These are phyloP conservation scores for Vimba vimba DNA, from an alignment of 2,113 vertebrate species.

Conservation along the genomic window DNA sequence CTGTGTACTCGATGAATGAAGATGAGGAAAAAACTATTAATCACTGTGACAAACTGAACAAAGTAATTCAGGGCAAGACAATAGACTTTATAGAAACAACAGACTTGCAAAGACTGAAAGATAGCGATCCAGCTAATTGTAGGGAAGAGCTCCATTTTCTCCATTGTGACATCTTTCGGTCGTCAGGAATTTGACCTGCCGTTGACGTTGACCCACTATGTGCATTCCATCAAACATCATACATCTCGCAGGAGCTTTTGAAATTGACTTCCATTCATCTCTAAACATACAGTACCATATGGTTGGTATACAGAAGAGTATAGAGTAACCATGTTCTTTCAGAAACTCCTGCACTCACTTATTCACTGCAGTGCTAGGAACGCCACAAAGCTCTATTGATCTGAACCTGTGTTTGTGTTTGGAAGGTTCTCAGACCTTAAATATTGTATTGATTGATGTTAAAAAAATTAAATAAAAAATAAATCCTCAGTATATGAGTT, in stretches of 20 bases:
- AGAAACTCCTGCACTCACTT: neutral
- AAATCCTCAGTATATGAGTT: neutral
- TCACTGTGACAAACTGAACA: neutral
- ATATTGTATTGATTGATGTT: slow-evolving; percentile 58
- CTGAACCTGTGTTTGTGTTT: slow-evolving; percentile 35
- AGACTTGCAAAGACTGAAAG: neutral
- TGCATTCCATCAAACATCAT: slow-evolving; percentile 25
- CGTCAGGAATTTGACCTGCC: neutral
- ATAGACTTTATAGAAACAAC: neutral
- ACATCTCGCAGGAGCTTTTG: neutral
- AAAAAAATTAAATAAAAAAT: neutral
- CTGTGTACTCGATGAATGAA: neutral
- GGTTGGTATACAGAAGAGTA: neutral
- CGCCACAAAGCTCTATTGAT: slow-evolving; percentile 49
- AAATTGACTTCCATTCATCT: slow-evolving; percentile 5
- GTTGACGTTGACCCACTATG: neutral
- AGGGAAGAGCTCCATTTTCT: neutral
- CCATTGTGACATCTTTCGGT: neutral
- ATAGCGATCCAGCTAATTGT: neutral
- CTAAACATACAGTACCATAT: neutral
- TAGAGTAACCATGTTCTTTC: neutral
- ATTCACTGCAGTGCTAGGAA: neutral
- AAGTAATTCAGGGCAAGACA: neutral
- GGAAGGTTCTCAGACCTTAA: slow-evolving; percentile 13
- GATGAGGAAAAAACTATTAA: neutral